phyloP scores from a whole-genome alignment of 2,888 invertebrate species.

The Diachrysia chrysitis region DNA sequence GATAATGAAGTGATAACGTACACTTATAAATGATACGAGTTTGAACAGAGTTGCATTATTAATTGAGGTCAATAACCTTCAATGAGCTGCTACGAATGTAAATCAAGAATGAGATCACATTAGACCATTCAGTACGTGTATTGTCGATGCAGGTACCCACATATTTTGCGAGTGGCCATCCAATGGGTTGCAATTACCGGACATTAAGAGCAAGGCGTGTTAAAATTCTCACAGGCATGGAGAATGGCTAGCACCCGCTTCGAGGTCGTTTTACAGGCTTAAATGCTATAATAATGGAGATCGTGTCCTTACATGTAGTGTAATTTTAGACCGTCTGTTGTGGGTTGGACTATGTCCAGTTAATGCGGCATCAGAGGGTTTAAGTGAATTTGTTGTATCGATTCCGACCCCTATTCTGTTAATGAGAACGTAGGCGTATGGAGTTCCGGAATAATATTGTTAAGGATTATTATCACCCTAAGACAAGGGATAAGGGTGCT shows the following conservation, averaged over 20 bases:
- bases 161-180: conserved; percentile 38
- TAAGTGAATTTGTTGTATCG: conserved; percentile 49
- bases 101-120: conserved; percentile 49
- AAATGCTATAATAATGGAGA: conserved; percentile 79
- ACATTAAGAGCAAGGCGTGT: conserved; percentile 80
- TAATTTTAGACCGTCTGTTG: conserved; percentile 56
- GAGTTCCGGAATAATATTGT: conserved; percentile 30
- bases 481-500: neutral
- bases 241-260: conserved; percentile 77
- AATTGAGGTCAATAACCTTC: conserved; percentile 28
- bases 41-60: conserved; percentile 40
- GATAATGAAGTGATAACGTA: conserved; percentile 29
- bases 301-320: conserved; percentile 74
- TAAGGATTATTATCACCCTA: conserved; percentile 5
- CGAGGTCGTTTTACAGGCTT: conserved; percentile 76
- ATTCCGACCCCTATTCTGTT: conserved; percentile 42
- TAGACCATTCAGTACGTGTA: conserved; percentile 40
- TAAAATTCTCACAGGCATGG: conserved; percentile 81
- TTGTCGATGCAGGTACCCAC: conserved; percentile 33
- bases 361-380: conserved; percentile 9
- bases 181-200: conserved; percentile 71
- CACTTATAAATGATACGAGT: conserved; percentile 15
- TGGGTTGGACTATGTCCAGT: conserved; percentile 47
- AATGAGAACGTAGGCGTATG: conserved; percentile 36
- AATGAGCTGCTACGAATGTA: conserved; percentile 42